Conservation (phyloP, 2,888 invertebrate genomes). For the Limenitis camilla region DNA sequence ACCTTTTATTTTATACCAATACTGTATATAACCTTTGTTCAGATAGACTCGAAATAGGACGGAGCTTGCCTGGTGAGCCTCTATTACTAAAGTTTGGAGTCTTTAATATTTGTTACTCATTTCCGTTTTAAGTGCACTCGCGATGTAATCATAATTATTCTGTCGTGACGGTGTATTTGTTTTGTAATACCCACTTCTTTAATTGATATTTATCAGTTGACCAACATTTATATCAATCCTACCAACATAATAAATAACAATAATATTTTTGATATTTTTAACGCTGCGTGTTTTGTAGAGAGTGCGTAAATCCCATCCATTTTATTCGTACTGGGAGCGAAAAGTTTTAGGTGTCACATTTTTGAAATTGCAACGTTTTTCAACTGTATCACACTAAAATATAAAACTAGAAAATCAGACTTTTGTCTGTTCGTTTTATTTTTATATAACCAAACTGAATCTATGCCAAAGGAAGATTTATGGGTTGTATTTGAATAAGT, state of each 20-base stretch:
- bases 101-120: too few species aligned
- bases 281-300: conserved; percentile 12
- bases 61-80: too few species aligned
- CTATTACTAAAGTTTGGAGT: too few species aligned
- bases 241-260: background rate
- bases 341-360: conserved; percentile 30
- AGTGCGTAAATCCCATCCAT: conserved; percentile 22
- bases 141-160: too few species aligned
- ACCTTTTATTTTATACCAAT: too few species aligned
- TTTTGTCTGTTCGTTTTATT: conserved; percentile 11
- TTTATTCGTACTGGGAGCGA: conserved; percentile 24
- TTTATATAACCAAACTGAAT: conserved; percentile 16
- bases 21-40: too few species aligned
- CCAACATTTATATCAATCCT: too few species aligned
- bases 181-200: too few species aligned
- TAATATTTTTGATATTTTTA: background rate
- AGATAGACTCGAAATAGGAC: too few species aligned
- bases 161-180: too few species aligned
- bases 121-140: too few species aligned
- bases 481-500: conserved; percentile 17
- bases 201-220: too few species aligned
- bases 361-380: conserved; percentile 29
- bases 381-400: conserved; percentile 20
- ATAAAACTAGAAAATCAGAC: conserved; percentile 22
- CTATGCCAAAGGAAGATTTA: conserved; percentile 21